A percentile compares a stretch with the other conserved stretches of the same genome.
Conservation (phyloP, 2,113 vertebrate species). For the Camelus dromedarius region DNA sequence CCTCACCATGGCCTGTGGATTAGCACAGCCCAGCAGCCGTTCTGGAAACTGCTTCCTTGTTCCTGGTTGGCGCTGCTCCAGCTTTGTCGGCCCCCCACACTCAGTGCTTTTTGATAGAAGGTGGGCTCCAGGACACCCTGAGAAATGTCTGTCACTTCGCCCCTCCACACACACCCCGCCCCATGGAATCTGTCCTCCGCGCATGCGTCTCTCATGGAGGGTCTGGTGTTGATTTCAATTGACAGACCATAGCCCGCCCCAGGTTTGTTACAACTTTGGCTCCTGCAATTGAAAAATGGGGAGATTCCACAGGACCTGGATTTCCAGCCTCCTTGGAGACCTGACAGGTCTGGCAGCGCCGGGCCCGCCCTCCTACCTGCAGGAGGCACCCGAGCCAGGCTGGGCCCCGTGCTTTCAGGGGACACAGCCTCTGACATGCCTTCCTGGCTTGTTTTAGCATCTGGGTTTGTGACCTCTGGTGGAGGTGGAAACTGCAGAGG, state of each 20-base stretch:
- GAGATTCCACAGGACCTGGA: background rate
- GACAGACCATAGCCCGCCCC: background rate
- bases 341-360: background rate
- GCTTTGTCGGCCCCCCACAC: background rate
- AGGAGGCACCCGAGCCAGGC: background rate
- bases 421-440: background rate
- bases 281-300: background rate
- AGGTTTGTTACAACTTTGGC: background rate
- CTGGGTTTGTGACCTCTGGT: background rate
- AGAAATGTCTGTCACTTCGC: background rate
- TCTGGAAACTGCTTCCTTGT: background rate
- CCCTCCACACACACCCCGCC: background rate
- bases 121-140: background rate
- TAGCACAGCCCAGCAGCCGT: background rate
- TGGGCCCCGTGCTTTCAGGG: background rate
- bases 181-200: background rate
- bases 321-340: background rate
- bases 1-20: accelerated
- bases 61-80: background rate
- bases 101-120: background rate
- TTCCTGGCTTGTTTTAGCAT: background rate
- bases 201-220: background rate
- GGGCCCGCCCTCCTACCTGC: accelerated
- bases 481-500: background rate
- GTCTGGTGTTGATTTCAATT: background rate